These are phyloP conservation scores for Planococcus citri DNA, from an alignment of 1,140 invertebrate species.

Conservation along the genomic window DNA sequence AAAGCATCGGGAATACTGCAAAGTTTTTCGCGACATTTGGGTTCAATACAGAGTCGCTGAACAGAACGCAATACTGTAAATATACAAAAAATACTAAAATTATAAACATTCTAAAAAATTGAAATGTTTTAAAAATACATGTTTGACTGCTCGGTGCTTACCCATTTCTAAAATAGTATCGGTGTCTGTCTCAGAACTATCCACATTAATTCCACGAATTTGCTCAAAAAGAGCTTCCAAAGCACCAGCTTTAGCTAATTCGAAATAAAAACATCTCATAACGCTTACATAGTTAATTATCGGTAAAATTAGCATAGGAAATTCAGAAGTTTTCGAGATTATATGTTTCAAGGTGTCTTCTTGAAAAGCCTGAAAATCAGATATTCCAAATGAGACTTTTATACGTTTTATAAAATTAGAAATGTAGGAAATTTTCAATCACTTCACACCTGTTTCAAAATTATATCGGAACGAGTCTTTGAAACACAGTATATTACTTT, in stretches of 20 bases:
- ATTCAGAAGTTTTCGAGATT: neutral
- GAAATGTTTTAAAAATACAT: neutral
- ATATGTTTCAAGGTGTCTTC: neutral
- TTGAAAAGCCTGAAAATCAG: neutral
- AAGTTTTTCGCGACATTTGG: neutral
- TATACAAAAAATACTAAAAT: neutral
- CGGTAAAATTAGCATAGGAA: neutral
- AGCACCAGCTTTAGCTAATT: neutral
- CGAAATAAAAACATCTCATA: neutral
- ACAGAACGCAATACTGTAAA: neutral
- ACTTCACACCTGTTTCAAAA: neutral
- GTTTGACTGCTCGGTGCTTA: neutral
- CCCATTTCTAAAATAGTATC: neutral
- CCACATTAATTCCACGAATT: neutral
- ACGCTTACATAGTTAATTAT: neutral
- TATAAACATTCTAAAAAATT: neutral
- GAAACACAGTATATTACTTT: neutral
- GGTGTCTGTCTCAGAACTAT: neutral
- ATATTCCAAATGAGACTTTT: neutral
- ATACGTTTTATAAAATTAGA: neutral
- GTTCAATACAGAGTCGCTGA: neutral
- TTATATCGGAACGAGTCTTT: neutral
- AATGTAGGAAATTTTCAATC: neutral
- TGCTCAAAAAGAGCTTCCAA: neutral
- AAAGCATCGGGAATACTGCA: constrained; percentile 1